Percentiles rank a stretch among this genome's conserved stretches.
Evolutionary conservation across 2,888 invertebrate genomes (phyloP).

Genomic region (Spodoptera picta): DNA sequence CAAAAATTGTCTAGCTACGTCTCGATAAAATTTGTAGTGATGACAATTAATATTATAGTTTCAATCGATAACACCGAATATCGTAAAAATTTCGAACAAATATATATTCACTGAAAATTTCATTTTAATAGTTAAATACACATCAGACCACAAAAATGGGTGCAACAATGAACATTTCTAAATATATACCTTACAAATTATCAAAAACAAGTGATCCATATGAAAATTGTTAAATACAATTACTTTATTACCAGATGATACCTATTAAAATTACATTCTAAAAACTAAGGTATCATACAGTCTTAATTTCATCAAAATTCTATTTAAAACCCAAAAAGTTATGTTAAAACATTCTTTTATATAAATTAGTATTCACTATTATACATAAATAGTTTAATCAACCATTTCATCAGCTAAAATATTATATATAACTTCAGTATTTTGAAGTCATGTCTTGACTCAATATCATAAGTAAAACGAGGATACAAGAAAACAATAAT

Average conservation of each 20-base stretch:
- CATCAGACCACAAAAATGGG: constrained; percentile 56
- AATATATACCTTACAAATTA: constrained; percentile 45
- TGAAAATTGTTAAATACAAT: constrained; percentile 49
- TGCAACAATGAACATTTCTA: constrained; percentile 42
- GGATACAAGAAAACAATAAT: constrained; percentile 60
- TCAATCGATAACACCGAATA: constrained; percentile 32
- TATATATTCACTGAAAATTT: constrained; percentile 50
- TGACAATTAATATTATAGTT: constrained; percentile 11
- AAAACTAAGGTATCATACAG: constrained; percentile 71
- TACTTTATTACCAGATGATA: constrained; percentile 53
- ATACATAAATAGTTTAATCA: constrained; percentile 57
- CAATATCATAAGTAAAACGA: constrained; percentile 50
- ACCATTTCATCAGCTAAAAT: constrained; percentile 53
- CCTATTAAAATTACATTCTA: constrained; percentile 52
- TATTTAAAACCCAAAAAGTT: constrained; percentile 51
- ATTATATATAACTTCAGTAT: constrained; percentile 54
- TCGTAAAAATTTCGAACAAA: constrained; percentile 22
- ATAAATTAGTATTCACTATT: constrained; percentile 60
- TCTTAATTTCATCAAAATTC: constrained; percentile 76
- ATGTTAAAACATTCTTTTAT: constrained; percentile 51
- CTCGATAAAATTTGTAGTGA: constrained; percentile 15
- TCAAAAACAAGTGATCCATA: constrained; percentile 50
- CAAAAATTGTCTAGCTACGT: constrained; percentile 38
- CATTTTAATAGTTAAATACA: constrained; percentile 38
- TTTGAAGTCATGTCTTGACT: constrained; percentile 52